Percentiles rank a stretch among this genome's conserved stretches.
Conservation (phyloP, 2,797 vertebrate genomes). For the Amazona finschi region DNA sequence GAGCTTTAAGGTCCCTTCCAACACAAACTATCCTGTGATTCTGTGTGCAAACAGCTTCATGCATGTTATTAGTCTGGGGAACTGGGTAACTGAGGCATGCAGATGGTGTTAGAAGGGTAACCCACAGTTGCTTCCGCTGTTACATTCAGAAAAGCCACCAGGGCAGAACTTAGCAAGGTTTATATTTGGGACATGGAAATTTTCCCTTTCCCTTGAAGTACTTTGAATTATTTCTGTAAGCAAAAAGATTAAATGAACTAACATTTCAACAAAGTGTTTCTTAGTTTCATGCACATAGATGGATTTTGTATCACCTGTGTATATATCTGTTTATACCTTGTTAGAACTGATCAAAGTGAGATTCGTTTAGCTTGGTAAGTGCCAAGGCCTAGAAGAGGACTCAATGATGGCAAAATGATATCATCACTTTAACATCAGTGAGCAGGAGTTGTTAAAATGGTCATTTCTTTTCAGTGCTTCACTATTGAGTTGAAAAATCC, state of each 20-base stretch:
- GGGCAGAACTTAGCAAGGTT: background rate
- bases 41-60: background rate
- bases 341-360: slow-evolving; percentile 60
- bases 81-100: background rate
- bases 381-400: slow-evolving; percentile 18
- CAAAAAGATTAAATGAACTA: slow-evolving; percentile 19
- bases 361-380: slow-evolving; percentile 33
- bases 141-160: background rate
- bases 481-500: slow-evolving; percentile 45
- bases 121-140: background rate
- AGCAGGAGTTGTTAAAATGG: slow-evolving; percentile 47
- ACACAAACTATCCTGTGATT: background rate
- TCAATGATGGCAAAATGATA: slow-evolving; percentile 36
- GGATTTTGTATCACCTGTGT: slow-evolving; percentile 19
- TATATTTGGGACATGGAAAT: background rate
- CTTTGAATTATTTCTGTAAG: background rate
- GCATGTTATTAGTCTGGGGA: background rate
- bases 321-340: slow-evolving; percentile 41
- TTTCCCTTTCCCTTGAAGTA: background rate
- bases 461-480: slow-evolving; percentile 58
- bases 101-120: background rate
- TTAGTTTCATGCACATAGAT: slow-evolving; percentile 39
- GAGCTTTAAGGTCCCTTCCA: background rate
- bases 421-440: slow-evolving; percentile 46
- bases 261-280: background rate